Percentiles rank a stretch among this genome's conserved stretches.
phyloP scores from a whole-genome alignment of 2,888 invertebrate genomes.

The Sesia apiformis region DNA sequence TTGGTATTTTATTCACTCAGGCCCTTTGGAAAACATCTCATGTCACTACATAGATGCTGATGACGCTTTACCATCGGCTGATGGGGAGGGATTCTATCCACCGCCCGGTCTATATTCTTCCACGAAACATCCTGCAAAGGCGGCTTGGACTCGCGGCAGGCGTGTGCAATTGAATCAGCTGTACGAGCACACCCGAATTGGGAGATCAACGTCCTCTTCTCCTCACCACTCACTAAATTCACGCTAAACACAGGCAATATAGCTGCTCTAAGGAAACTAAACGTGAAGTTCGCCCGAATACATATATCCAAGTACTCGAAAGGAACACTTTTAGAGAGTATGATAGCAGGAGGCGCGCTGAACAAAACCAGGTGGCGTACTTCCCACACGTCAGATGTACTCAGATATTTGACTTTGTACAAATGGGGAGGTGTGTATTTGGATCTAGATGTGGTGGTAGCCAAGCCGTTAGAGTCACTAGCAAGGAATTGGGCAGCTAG shows the following conservation, averaged over 20 bases:
- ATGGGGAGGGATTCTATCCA: constrained; percentile 20
- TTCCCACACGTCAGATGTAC: constrained; percentile 78
- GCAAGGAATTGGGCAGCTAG: constrained; percentile 76
- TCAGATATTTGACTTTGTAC: constrained; percentile 79
- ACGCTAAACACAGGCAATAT: constrained; percentile 25
- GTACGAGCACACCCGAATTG: constrained; percentile 74
- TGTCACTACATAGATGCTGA: constrained; percentile 14
- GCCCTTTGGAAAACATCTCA: constrained; percentile 12
- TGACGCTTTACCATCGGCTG: constrained; percentile 20
- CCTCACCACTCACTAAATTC: constrained; percentile 40
- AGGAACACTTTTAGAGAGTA: constrained; percentile 72
- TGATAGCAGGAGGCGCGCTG: constrained; percentile 63
- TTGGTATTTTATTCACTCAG: constrained; percentile 8
- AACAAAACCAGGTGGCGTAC: constrained; percentile 69
- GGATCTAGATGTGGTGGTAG: constrained; percentile 82
- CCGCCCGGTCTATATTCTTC: constrained; percentile 76
- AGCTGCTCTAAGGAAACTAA: constrained; percentile 50
- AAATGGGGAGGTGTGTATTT: constrained; percentile 86
- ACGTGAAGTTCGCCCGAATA: constrained; percentile 66
- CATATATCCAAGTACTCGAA: constrained; percentile 64
- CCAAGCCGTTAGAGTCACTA: constrained; percentile 71
- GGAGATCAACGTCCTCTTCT: constrained; percentile 71
- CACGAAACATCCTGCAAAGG: constrained; percentile 78
- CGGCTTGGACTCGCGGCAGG: constrained; percentile 71
- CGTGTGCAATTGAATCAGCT: constrained; percentile 81